A percentile compares a stretch with the other conserved stretches of the same genome.
Conservation (phyloP, 2,888 invertebrate genomes). For the Homarus gammarus region DNA sequence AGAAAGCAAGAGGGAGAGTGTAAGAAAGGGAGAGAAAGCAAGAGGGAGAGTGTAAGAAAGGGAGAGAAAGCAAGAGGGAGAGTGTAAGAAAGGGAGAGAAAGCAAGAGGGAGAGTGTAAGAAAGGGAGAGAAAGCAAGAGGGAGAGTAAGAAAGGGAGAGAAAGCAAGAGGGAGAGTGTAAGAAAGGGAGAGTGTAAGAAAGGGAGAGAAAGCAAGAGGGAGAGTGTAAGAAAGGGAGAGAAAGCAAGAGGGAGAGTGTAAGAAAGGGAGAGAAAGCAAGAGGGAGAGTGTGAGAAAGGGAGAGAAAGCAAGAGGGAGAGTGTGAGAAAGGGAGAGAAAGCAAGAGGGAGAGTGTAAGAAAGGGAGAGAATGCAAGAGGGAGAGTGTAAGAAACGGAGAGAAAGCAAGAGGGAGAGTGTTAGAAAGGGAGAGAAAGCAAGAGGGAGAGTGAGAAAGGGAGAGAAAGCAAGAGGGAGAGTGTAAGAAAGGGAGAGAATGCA, state of each 20-base stretch:
- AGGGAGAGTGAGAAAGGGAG: background rate
- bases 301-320: too few species aligned
- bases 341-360: background rate
- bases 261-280: too few species aligned
- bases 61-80: too few species aligned
- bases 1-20: too few species aligned
- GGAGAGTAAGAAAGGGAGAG: conserved; percentile 6
- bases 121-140: background rate
- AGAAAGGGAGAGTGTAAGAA: too few species aligned
- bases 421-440: conserved; percentile 12
- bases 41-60: too few species aligned
- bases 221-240: too few species aligned
- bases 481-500: too few species aligned
- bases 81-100: too few species aligned
- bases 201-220: too few species aligned
- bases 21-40: too few species aligned
- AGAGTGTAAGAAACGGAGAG: background rate
- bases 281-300: too few species aligned
- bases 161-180: background rate
- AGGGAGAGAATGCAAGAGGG: background rate
- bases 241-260: background rate
- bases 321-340: background rate
- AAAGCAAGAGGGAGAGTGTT: background rate
- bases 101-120: conserved; percentile 2
- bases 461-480: background rate